Evolutionary conservation across 2,797 vertebrate genomes (phyloP), one percentile per base, ranked within the genome.

Genomic region (Sebastes nivosus): DNA sequence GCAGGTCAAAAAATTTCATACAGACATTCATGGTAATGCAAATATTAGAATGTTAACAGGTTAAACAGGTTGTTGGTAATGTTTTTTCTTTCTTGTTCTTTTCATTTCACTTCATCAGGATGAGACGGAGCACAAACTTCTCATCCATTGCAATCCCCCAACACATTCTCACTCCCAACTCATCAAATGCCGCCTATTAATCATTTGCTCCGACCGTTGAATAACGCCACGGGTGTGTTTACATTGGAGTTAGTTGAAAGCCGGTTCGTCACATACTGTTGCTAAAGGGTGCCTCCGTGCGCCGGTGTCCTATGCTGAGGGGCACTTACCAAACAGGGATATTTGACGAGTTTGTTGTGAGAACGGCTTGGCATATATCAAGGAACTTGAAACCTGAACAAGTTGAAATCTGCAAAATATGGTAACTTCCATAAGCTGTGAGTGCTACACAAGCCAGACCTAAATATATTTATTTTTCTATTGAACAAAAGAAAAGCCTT

Each of bases 391-490:
- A 57, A 29, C 9, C 8, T 59, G 25, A 71, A 50, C 16, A 30
- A 11, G 1, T 20, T 32, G 10, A 67, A 68, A 78, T 65, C 27
- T 50, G 13, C 63, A 52, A 30, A 57, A 63, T 71, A 71, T 46
- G 66, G 38, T 42, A 42, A 69, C 57, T 30, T 67, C 66, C 60
- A 57, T 36, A 30, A 65, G 58, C 5, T 2, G 2, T 52, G 52
- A 18, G 18, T 50, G 46, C 46, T 50, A 50, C 46, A 50, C 46
- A 20, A 50, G 46, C 18, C 16, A 50, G 46, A 50, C 60, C 11
- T 77, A n/a, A 36, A 70, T 50, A 57, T 72, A 24, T 77, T 30
- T 77, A 30, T 32, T 63, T 59, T 75, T 61, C 29, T 20, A 30
- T 27, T 8, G 8, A 77, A 30, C 60, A 11, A 68, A 54, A 1